Evolutionary conservation across 2,888 invertebrate species (phyloP), one percentile per base, ranked within the genome.

Genomic region (Diaperis boleti): DNA sequence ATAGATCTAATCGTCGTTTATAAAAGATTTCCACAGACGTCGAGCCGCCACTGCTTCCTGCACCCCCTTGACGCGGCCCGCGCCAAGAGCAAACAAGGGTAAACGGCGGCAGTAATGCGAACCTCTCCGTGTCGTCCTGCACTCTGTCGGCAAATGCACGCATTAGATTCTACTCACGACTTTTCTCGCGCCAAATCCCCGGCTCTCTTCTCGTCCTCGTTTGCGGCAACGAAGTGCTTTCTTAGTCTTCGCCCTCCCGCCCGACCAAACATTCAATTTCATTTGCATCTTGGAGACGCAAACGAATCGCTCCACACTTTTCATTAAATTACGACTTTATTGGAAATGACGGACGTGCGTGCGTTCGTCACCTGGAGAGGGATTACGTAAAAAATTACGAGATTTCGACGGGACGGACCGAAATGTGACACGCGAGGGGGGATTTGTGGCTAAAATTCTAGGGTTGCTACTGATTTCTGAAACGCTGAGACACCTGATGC

Each of bases 101-200:
- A 68, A 68, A 69, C 67, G 68, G 59, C 37, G 63, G 65, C 66
- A 59, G 66, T 69, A 69, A 72, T 72, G 71, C 69, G 67, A 69
- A 67, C 68, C 68, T 65, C n/a, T n/a, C 64, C 64, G 59, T 69
- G 71, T 68, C 59, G 64, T 67, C 68, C 66, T 68, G 70, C 69
- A 71, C 69, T 71, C 67, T 55, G 60, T 54, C 64, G 69, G 72
- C 45, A 77, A 77, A 77, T 77, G 77, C 75, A 74, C 73, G 70
- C 72, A 76, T 77, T 77, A 77, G 74, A 77, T 77, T 77, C 76
- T 63, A 72, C 74, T 75, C 77, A 77, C 77, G 75, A 72, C 65
- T 69, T 64, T 67, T 67, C 62, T 45, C 61, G 44, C 49, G 59
- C 66, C 55, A 64, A 63, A 64, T 69, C 63, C 61, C n/a, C 39